Evolutionary conservation across 2,113 vertebrate species (phyloP), one percentile per base, ranked within the genome.

Genomic region (Lates calcarifer): DNA sequence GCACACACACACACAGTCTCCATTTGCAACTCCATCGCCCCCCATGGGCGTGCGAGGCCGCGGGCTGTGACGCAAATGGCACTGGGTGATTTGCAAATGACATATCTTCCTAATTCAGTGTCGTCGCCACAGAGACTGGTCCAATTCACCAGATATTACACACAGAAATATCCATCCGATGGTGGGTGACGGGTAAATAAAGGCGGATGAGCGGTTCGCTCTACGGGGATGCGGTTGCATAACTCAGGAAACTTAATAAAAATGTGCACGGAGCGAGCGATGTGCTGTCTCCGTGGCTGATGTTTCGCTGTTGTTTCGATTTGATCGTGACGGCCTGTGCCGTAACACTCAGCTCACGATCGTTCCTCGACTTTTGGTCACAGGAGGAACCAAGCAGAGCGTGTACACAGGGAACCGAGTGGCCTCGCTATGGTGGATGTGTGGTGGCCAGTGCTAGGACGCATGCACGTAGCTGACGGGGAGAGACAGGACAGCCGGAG

Each of bases 211-310:
- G 85, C 87, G 49, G 85, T 82, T 89, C 80, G 84, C 81, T 87
- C 81, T 71, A 76, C 82, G 80, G 84, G 79, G 91, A 92, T 91
- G 82, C 85, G 89, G 87, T 93, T 94, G 92, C 92, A 90, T 93
- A 94, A 94, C 90, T 93, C 89, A 53, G 83, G 49, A 92, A 94
- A 94, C 93, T 94, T 93, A 87, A 94, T 90, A 75, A 92, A 91
- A 91, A 90, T 72, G 83, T 90, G 86, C 88, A 82, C 75, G 61
- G 78, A 56, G 66, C 37, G 57, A 75, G 57, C 43, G 72, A 65
- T 71, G 79, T 74, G 82, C 71, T 18, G 66, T 67, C 49, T 73
- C 82, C 81, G 26, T 20, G 67, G 60, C 56, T 75, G 83, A 53
- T 77, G 75, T 88, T 78, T 31, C 15, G 58, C 47, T 56, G 33